Base-by-base conservation (phyloP, 30 jellyfish, hydroid and myxozoan genomes). In the Catostylus mosaicus region DNA sequence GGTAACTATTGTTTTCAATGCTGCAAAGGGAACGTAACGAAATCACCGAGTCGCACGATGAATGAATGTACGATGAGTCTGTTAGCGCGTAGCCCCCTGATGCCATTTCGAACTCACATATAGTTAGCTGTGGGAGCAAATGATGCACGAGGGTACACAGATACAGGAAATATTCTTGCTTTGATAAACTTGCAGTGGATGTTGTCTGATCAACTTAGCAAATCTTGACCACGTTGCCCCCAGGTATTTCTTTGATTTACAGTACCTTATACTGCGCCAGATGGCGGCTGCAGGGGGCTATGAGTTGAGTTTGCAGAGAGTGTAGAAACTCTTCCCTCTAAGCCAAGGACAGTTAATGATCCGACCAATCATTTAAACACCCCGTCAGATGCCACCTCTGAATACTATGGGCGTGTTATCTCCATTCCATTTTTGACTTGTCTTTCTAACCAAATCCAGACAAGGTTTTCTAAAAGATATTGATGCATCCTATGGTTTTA, bases 391-490 rank as follows among this genome's bases (percentile, higher is more conserved):
- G 50, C 24, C 32, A 33, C 56, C 29, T 18, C 36, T 6, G 35
- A 30, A 1, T 61, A 72, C 20, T 72, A 72, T 33, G 46, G 27
- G 36, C 26, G 52, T 38, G 46, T 40, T 72, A 61, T 72, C 23
- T 30, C 73, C 29, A 27, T 72, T 33, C 73, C 73, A 6, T 72
- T 72, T 6, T 19, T 72, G 23, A 70, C 23, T 38, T 50, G 46
- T 27, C 63, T 72, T 45, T 22, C 46, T 33, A 31, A 48, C 23
- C 70, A 72, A 46, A 10, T 46, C 50, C 46, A 69, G 9, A 10
- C 29, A 23, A 43, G 83, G 23, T 72, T 72, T 40, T 40, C 83
- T 40, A 36, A 48, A 30, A 46, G 10, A n/a, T 30, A 72, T n/a
- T 69, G 32, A 50, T 52, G 18, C 64, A 72, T n/a, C 27, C 26